These are phyloP conservation scores for Pachyseris speciosa DNA, from an alignment of 64 coral and sea anemone genomes.

Conservation along the genomic window DNA sequence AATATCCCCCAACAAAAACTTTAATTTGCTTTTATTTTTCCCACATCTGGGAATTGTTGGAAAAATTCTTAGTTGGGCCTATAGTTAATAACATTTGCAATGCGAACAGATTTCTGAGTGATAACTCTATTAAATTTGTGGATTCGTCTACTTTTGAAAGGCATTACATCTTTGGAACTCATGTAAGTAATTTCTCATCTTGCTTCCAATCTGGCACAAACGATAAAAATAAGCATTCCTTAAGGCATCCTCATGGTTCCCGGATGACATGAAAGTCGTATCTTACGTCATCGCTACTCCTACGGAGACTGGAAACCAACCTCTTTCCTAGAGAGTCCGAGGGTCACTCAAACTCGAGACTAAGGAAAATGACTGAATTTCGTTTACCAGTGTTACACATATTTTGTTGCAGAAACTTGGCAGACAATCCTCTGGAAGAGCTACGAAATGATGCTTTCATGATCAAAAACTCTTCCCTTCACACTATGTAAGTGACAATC, in stretches of 20 bases:
- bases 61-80: no score
- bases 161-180: not conserved
- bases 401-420: not conserved
- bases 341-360: no score
- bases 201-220: no score
- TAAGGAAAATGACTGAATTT: not conserved
- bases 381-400: not conserved
- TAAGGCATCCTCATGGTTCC: no score
- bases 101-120: constrained; percentile 6
- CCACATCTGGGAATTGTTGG: no score
- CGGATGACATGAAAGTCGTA: no score
- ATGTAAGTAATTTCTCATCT: not conserved
- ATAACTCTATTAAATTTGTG: not conserved
- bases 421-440: not conserved
- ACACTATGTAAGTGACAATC: not conserved
- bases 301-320: no score
- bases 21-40: no score
- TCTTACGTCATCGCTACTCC: no score
- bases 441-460: not conserved
- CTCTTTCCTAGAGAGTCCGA: no score
- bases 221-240: no score
- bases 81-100: not conserved
- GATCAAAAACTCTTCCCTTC: not conserved
- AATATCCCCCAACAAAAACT: no score
- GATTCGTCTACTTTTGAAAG: constrained; percentile 2